Evolutionary conservation across 1,140 invertebrate species (phyloP).

Genomic region (Chironomus tepperi): DNA sequence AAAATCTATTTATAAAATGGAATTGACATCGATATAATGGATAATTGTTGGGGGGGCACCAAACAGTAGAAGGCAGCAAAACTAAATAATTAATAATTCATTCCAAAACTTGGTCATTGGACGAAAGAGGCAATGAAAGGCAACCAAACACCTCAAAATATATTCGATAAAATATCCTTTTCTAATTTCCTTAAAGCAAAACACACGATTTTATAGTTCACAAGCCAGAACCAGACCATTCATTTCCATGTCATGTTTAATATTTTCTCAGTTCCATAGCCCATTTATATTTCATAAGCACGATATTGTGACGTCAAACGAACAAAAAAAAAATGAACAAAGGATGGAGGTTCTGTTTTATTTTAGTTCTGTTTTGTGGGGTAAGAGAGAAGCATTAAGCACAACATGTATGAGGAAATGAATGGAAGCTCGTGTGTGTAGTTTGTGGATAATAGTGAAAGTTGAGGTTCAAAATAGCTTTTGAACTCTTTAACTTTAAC

Average conservation of each 20-base stretch:
- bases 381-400: neutral
- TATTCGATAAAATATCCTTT: neutral
- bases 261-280: constrained; percentile 22
- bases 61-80: neutral
- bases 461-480: too few relatives aligned
- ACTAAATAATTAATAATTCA: neutral
- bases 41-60: too few relatives aligned
- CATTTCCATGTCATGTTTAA: constrained; percentile 20
- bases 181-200: neutral
- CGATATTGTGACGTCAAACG: constrained; percentile 21
- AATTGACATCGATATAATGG: too few relatives aligned
- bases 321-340: neutral
- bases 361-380: too few relatives aligned
- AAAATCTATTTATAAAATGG: too few relatives aligned
- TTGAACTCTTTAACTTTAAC: too few relatives aligned
- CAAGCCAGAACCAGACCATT: neutral
- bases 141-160: neutral
- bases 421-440: neutral
- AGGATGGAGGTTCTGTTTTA: neutral
- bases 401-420: neutral
- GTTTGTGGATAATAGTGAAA: too few relatives aligned
- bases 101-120: neutral
- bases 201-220: neutral
- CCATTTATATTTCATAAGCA: constrained; percentile 21
- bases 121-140: neutral